Conservation (phyloP, 2,888 invertebrate species). For the Cosmia pyralina region DNA sequence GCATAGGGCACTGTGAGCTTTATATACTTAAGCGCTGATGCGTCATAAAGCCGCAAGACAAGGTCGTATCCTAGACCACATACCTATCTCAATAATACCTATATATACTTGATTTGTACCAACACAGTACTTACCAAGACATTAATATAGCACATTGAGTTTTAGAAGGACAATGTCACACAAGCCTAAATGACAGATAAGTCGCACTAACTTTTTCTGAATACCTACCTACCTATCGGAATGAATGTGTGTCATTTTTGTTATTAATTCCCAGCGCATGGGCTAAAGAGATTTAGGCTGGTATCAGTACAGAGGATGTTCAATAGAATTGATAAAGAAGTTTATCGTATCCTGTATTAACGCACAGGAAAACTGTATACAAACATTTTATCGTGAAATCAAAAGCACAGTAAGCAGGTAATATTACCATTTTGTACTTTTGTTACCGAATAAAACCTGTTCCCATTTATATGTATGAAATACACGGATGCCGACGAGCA, state of each 20-base stretch:
- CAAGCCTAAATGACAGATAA: no score
- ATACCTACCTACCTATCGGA: background rate
- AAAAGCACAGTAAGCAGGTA: conserved; percentile 1
- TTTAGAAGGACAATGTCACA: background rate
- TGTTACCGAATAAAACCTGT: conserved; percentile 10
- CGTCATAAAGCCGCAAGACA: conserved; percentile 44
- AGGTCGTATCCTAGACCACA: conserved; percentile 28
- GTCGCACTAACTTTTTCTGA: background rate
- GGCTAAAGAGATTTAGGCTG: conserved; percentile 15
- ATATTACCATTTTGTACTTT: conserved; percentile 1
- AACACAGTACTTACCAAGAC: background rate
- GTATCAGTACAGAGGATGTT: conserved; percentile 9
- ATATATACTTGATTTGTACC: background rate
- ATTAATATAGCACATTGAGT: background rate
- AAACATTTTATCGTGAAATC: background rate
- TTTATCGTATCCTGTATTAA: conserved; percentile 15
- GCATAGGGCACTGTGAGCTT: conserved; percentile 24
- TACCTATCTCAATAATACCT: conserved; percentile 28
- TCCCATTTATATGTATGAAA: no score
- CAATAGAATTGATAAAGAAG: conserved; percentile 18
- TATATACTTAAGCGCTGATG: conserved; percentile 53
- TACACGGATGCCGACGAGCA: no score
- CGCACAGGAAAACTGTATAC: conserved; percentile 2
- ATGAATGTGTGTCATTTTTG: background rate
- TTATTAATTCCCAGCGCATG: conserved; percentile 13